phyloP scores from a whole-genome alignment of 1,140 invertebrate species.

The Lepidostoma basale region DNA sequence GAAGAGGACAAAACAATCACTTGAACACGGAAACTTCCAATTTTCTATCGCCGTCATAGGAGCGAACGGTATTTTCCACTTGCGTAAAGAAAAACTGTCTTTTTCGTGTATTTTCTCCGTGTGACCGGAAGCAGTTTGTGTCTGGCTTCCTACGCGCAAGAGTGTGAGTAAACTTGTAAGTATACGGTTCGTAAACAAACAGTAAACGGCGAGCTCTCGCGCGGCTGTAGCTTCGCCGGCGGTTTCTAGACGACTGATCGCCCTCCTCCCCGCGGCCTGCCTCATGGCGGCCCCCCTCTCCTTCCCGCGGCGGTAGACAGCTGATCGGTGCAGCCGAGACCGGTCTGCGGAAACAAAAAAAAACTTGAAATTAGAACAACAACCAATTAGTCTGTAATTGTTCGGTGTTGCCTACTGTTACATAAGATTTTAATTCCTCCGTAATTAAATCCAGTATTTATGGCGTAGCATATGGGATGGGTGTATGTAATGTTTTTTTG shows the following conservation, averaged over 20 bases:
- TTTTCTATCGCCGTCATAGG: no score
- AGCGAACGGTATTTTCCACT: no score
- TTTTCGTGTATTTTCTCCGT: slow-evolving; percentile 1
- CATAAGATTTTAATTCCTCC: no score
- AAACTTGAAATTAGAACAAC: slow-evolving; percentile 7
- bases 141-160: slow-evolving; percentile 1
- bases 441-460: no score
- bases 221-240: not conserved
- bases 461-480: no score
- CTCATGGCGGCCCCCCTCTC: not conserved
- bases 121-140: not conserved
- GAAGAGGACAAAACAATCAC: no score
- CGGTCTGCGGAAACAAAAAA: slow-evolving; percentile 12
- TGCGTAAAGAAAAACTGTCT: no score
- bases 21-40: no score
- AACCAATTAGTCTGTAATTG: slow-evolving; percentile 20
- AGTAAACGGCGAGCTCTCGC: not conserved
- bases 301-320: not conserved
- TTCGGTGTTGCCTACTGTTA: slow-evolving; percentile 15
- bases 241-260: slow-evolving; percentile 5
- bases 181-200: slow-evolving; percentile 19
- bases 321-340: slow-evolving; percentile 9
- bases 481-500: no score
- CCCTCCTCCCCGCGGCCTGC: not conserved
- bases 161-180: not conserved